These are phyloP conservation scores for Daboia siamensis DNA, from an alignment of 2,113 vertebrate genomes.

Conservation along the genomic window DNA sequence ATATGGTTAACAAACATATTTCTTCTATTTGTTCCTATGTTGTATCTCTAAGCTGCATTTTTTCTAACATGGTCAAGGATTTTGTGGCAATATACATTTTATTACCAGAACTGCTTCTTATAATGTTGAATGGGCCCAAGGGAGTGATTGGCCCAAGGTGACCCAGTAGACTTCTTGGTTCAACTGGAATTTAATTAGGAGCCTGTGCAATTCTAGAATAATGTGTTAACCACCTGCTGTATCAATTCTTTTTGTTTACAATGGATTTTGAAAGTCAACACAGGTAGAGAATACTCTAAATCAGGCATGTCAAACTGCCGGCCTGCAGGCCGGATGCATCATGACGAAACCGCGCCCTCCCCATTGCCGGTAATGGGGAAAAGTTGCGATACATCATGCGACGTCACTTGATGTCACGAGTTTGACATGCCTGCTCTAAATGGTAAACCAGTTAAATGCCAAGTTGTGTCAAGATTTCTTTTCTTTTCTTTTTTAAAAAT, in stretches of 20 bases:
- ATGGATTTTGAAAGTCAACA: neutral
- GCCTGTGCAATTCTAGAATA: neutral
- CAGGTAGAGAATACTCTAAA: neutral
- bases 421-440: neutral
- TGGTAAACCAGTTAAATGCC: neutral
- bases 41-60: neutral
- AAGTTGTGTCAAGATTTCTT: too few relatives aligned
- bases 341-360: too few relatives aligned
- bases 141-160: neutral
- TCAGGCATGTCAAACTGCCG: too few relatives aligned
- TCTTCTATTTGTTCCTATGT: neutral
- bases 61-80: neutral
- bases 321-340: too few relatives aligned
- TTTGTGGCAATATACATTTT: neutral
- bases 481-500: too few relatives aligned
- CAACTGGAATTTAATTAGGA: neutral
- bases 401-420: too few relatives aligned
- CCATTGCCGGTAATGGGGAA: too few relatives aligned
- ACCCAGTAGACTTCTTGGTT: neutral
- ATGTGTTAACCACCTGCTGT: neutral
- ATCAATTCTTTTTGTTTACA: neutral
- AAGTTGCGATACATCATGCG: too few relatives aligned
- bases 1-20: neutral
- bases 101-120: neutral
- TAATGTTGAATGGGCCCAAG: neutral